Evolutionary conservation across 2,797 vertebrate genomes (phyloP).

Genomic region (Ataeniobius toweri): DNA sequence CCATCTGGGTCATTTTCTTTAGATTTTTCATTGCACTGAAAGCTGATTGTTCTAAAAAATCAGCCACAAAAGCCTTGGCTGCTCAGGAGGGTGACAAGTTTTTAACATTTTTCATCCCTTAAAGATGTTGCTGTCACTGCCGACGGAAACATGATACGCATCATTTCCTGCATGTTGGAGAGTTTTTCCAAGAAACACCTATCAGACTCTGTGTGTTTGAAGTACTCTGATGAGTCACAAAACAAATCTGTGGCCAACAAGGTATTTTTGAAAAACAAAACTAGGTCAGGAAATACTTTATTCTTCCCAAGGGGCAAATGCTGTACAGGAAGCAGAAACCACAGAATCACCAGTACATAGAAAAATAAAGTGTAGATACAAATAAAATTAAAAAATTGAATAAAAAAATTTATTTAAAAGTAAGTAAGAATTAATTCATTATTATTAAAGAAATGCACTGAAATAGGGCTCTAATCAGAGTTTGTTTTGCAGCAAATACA

Average conservation of each 20-base stretch:
- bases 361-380: not conserved
- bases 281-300: not conserved
- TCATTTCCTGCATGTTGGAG: conserved; percentile 49
- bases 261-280: not conserved
- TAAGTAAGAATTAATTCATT: not conserved
- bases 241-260: not conserved
- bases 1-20: not conserved
- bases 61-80: not conserved
- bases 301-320: not conserved
- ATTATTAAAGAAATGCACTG: not conserved
- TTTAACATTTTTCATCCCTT: not conserved
- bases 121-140: not conserved
- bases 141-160: conserved; percentile 32
- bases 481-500: not conserved
- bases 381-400: not conserved
- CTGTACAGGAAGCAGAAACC: not conserved
- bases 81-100: not conserved
- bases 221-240: conserved; percentile 26
- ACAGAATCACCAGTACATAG: not conserved
- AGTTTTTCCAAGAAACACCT: conserved; percentile 46
- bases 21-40: not conserved
- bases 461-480: not conserved
- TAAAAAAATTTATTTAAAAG: not conserved
- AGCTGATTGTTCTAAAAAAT: not conserved
- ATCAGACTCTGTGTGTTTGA: conserved; percentile 10